Base-by-base conservation (phyloP, 2,888 invertebrate genomes). In the Hydrotaea diabolus region DNA sequence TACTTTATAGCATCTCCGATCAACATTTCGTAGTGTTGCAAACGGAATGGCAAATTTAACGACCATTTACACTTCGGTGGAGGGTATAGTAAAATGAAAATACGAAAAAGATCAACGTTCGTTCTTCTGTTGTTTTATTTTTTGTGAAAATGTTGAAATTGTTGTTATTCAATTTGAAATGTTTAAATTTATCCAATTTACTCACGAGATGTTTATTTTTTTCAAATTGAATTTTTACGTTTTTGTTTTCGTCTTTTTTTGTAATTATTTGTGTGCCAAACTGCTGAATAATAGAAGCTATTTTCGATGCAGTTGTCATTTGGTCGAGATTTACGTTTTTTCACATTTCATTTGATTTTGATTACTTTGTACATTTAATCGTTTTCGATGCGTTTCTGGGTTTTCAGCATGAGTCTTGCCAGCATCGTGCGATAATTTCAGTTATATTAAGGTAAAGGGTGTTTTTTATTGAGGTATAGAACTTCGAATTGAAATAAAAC, bases 171-270 rank as follows among this genome's bases (percentile, higher is more conserved):
- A 7, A 11, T 64, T 64, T 36, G 39, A 36, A 64, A 64, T 64
- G 64, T 64, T 64, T 64, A 64, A 64, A 17, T 64, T 64, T 64
- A 64, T 36, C 13, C 64, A 36, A 31, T 84, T 78, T 84, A 84
- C 71, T 84, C 78, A 84, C 83, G 83, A 77, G 80, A 83, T 83
- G 53, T 76, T 39, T 21, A 69, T 43, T 69, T 69, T 43, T 31
- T 19, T 69, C 13, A n/a, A 31, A 15, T 64, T 39, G 9, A 36
- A 64, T 36, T 39, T 57, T 57, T 11, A 11, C 13, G 19, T 57
- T 57, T 57, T 39, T 62, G 23, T 62, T 62, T 9, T 62, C 31
- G 62, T 62, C 26, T n/a, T 53, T n/a, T 23, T 23, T 39, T 64
- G 13, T n/a, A 31, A n/a, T 64, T 9, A 64, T n/a, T 36, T 36